Conservation (phyloP, 2,888 invertebrate genomes). For the Acleris sparsana region DNA sequence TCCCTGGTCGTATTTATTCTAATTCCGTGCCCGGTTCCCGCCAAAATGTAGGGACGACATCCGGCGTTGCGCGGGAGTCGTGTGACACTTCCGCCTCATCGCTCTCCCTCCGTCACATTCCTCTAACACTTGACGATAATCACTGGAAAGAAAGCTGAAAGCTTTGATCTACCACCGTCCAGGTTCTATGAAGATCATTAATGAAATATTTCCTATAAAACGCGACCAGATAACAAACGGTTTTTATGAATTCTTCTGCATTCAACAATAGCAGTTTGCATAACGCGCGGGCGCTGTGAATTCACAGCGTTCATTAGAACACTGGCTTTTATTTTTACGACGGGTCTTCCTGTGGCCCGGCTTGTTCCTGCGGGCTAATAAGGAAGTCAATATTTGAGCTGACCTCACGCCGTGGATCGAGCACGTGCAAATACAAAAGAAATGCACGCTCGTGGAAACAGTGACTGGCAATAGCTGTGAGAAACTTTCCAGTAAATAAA, state of each 20-base stretch:
- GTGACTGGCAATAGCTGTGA: constrained; percentile 20
- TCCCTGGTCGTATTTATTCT: constrained; percentile 55
- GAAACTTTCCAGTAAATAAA: constrained; percentile 26
- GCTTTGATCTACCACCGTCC: constrained; percentile 55
- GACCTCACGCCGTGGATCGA: constrained; percentile 53
- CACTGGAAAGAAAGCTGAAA: constrained; percentile 49
- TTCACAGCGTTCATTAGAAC: constrained; percentile 32
- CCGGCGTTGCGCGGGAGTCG: constrained; percentile 58
- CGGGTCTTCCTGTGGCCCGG: constrained; percentile 62
- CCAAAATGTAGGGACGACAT: constrained; percentile 60
- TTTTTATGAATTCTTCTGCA: neutral
- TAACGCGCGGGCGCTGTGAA: constrained; percentile 6
- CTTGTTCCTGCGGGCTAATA: constrained; percentile 72
- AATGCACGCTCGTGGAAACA: constrained; percentile 25
- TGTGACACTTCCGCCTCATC: constrained; percentile 64
- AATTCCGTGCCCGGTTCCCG: constrained; percentile 61
- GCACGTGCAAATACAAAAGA: constrained; percentile 42
- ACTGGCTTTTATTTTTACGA: constrained; percentile 60
- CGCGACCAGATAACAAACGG: constrained; percentile 5
- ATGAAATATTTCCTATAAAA: constrained; percentile 17
- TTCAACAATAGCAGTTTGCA: neutral
- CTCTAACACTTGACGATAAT: constrained; percentile 57
- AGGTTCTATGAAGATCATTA: constrained; percentile 22
- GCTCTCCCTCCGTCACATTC: constrained; percentile 54
- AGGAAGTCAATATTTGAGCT: constrained; percentile 80